A percentile compares a stretch with the other conserved stretches of the same genome.
Conservation (phyloP, 2,113 vertebrate species). For the Tachycineta bicolor region DNA sequence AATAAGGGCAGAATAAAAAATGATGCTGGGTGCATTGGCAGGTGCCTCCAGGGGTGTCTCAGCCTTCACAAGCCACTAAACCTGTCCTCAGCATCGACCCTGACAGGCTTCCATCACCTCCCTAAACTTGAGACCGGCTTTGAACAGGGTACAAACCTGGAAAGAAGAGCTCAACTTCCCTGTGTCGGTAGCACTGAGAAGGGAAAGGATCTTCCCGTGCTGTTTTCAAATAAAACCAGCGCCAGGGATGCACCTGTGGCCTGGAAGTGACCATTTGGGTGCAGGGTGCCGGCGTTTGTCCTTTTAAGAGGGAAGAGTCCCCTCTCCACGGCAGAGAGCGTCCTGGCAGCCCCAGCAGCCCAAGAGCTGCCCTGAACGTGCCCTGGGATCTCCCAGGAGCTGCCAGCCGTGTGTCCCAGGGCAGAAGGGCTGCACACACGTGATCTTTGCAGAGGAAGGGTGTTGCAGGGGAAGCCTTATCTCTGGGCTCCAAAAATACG, state of each 20-base stretch:
- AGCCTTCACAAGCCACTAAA: neutral
- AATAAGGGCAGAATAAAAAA: neutral
- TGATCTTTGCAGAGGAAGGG: neutral
- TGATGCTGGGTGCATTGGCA: neutral
- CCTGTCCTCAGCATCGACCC: accelerated
- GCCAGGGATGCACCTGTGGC: accelerated
- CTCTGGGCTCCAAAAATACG: constrained; percentile 22
- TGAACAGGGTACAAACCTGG: neutral
- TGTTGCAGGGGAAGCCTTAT: neutral
- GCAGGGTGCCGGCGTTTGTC: no score
- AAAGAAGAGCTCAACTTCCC: neutral
- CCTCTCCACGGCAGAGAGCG: neutral
- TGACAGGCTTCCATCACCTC: neutral
- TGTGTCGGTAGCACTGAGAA: neutral
- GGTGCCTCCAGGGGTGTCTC: neutral
- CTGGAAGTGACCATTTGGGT: neutral
- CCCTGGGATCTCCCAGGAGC: neutral
- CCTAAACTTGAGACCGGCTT: neutral
- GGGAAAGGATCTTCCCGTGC: neutral
- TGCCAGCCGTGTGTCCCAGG: neutral
- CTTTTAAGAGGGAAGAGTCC: neutral
- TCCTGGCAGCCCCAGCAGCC: neutral
- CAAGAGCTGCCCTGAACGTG: accelerated
- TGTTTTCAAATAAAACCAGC: neutral
- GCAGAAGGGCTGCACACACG: accelerated